Base-by-base conservation (phyloP, 2,888 invertebrate species). In the Cryptocephalus moraei region DNA sequence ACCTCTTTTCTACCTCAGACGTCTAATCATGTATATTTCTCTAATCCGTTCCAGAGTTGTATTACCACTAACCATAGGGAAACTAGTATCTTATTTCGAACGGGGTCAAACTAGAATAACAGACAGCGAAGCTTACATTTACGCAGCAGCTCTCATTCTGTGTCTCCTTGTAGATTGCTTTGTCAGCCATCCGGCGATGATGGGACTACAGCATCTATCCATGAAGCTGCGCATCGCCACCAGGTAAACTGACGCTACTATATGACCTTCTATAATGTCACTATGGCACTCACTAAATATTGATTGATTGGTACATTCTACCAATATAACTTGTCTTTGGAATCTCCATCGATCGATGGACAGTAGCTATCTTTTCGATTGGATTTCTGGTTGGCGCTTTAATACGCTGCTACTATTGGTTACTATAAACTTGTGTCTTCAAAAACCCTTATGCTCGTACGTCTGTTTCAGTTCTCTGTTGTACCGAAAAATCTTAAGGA, bases 181-280 rank as follows among this genome's bases (percentile, higher is more conserved):
- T 9, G 49, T 67, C 32, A 58, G 58, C n/a, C 69, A 97, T 73
- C 91, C 92, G 0, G 89, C 88, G 63, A 90, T 94, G 83, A 83
- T 93, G 79, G 85, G 83, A 22, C 80, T 88, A 13, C 75, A 86
- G 51, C 86, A 89, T 62, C 79, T 87, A 68, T 89, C 91, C 44
- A 87, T 91, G 89, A 83, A 87, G 69, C 78, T 91, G 67, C 74
- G 91, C 10, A 80, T 92, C 0, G 86, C 89, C 0, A 84, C 86
- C 63, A 88, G 90, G 36, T 36, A 36, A 36, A 12, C 22, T 22
- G 22, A 22, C 22, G 22, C 22, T 22, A 22, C 22, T 4, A 4
- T 22, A 2, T 22, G 6, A 4, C 22, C 22, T 22, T 22, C 2
- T 22, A 22, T 22, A 22, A 22, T n/a, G n/a, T n/a, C n/a, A n/a